Percentiles rank a stretch among this genome's conserved stretches.
These are phyloP conservation scores for Babylonia areolata DNA, from an alignment of 1,140 invertebrate species.

Conservation along the genomic window DNA sequence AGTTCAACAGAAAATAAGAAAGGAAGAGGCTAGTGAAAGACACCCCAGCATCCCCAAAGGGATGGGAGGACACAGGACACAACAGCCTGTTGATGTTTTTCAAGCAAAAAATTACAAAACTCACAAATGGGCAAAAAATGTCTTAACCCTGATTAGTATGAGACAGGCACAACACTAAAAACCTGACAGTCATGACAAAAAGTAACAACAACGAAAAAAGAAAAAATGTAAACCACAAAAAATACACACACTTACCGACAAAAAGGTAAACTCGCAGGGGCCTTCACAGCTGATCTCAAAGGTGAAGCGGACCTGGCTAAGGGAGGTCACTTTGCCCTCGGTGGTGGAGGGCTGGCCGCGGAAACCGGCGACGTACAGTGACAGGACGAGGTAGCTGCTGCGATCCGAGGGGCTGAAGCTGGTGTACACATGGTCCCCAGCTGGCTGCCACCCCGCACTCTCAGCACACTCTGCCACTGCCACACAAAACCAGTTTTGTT, in stretches of 20 bases:
- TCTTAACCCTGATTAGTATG: too few relatives aligned
- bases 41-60: too few relatives aligned
- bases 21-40: too few relatives aligned
- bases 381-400: constrained; percentile 76
- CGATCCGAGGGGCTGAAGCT: constrained; percentile 76
- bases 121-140: too few relatives aligned
- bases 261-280: constrained; percentile 78
- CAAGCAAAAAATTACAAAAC: too few relatives aligned
- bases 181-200: too few relatives aligned
- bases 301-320: constrained; percentile 77
- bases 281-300: constrained; percentile 77
- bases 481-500: constrained; percentile 31
- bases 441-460: constrained; percentile 74
- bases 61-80: too few relatives aligned
- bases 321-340: constrained; percentile 73
- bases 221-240: too few relatives aligned
- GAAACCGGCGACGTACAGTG: constrained; percentile 77
- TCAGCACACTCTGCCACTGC: constrained; percentile 62
- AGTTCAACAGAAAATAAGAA: too few relatives aligned
- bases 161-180: too few relatives aligned
- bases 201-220: too few relatives aligned
- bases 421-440: constrained; percentile 76
- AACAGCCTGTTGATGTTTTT: too few relatives aligned
- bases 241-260: constrained; percentile 74
- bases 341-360: constrained; percentile 71